Percentiles rank a stretch among this genome's conserved stretches.
These are phyloP conservation scores for Ceratina japonica DNA, from an alignment of 1,140 invertebrate genomes.

Conservation along the genomic window DNA sequence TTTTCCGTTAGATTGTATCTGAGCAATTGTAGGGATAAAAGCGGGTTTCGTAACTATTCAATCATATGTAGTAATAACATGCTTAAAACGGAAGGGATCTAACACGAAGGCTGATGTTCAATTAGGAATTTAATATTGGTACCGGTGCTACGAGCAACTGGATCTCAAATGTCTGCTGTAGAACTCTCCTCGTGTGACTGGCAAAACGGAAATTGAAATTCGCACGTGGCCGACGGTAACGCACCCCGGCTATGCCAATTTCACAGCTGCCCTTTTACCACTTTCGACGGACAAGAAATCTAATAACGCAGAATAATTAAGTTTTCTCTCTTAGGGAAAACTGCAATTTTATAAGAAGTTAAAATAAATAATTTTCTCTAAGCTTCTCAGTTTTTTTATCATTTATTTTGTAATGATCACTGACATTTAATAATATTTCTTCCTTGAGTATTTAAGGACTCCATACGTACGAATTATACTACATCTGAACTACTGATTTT, in stretches of 20 bases:
- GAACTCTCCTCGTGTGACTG: conserved; percentile 34
- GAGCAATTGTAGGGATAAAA: not conserved
- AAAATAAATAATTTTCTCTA: too few species aligned
- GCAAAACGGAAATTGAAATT: conserved; percentile 54
- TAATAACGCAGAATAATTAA: not conserved
- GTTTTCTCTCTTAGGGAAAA: not conserved
- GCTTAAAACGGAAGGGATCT: not conserved
- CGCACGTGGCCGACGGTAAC: conserved; percentile 3
- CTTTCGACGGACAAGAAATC: not conserved
- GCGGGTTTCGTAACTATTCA: not conserved
- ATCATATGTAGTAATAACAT: not conserved
- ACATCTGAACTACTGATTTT: not conserved
- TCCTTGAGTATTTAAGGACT: not conserved
- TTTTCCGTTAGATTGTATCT: too few species aligned
- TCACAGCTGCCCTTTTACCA: conserved; percentile 51
- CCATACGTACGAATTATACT: not conserved
- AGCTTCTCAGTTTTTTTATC: too few species aligned
- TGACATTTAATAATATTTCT: too few species aligned
- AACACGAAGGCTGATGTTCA: not conserved
- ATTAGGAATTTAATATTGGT: conserved; percentile 35
- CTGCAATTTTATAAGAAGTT: too few species aligned
- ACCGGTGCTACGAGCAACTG: not conserved
- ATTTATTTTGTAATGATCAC: too few species aligned
- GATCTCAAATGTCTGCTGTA: conserved; percentile 5
- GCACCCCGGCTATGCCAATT: conserved; percentile 48